These are phyloP conservation scores for Euschistus heros DNA, from an alignment of 1,140 invertebrate genomes.

Conservation along the genomic window DNA sequence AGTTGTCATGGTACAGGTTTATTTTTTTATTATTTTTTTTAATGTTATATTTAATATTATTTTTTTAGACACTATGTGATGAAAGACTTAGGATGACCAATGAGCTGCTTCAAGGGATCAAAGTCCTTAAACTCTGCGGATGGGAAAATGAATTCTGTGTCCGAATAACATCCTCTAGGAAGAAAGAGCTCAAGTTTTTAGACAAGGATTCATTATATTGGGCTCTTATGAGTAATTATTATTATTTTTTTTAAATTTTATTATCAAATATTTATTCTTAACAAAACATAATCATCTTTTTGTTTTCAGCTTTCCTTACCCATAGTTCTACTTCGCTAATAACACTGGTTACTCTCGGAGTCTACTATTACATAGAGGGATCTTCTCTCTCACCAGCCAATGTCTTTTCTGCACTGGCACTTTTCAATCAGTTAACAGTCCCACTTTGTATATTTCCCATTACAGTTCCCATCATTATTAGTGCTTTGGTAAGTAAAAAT, in stretches of 20 bases:
- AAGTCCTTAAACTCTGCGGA: slow-evolving; percentile 67
- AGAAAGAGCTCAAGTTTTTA: slow-evolving; percentile 58
- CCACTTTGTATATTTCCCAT: slow-evolving; percentile 69
- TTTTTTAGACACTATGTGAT: slow-evolving; percentile 52
- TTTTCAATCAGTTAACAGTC: slow-evolving; percentile 70
- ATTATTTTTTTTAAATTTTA: not conserved
- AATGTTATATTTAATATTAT: no score
- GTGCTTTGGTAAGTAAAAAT: slow-evolving; percentile 49
- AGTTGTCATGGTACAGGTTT: no score
- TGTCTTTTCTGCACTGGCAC: slow-evolving; percentile 61
- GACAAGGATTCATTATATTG: slow-evolving; percentile 63
- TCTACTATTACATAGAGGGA: slow-evolving; percentile 48
- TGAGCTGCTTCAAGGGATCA: slow-evolving; percentile 70
- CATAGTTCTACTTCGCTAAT: slow-evolving; percentile 60
- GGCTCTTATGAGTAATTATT: slow-evolving; percentile 55
- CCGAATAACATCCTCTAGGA: slow-evolving; percentile 50
- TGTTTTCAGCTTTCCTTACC: slow-evolving; percentile 55
- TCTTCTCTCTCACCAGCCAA: slow-evolving; percentile 51
- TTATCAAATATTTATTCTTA: not conserved
- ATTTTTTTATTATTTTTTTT: no score
- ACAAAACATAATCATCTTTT: not conserved
- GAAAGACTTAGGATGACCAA: slow-evolving; percentile 61
- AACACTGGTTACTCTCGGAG: slow-evolving; percentile 57
- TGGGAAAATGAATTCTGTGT: slow-evolving; percentile 67
- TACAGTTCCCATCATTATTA: slow-evolving; percentile 64